Conservation (phyloP, 2,888 invertebrate species). For the Incurvaria masculella region DNA sequence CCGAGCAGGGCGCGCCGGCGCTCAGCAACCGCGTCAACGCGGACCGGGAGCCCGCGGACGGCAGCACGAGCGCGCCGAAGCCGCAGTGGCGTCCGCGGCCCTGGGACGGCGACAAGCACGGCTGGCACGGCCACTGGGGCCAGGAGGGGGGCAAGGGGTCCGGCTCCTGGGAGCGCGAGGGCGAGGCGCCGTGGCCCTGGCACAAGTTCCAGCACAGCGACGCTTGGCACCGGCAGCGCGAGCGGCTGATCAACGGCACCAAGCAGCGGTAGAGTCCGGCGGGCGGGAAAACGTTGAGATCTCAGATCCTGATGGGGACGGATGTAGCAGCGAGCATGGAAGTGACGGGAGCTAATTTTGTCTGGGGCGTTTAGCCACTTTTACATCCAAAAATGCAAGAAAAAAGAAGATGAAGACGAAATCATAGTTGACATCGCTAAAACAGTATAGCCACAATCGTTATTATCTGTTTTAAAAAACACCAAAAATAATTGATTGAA, state of each 20-base stretch:
- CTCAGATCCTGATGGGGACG: too few species aligned
- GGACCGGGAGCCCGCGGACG: neutral
- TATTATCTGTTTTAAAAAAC: too few species aligned
- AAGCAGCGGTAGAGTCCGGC: too few species aligned
- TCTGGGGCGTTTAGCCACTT: too few species aligned
- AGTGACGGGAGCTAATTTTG: too few species aligned
- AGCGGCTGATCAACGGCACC: neutral
- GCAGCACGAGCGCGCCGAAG: neutral
- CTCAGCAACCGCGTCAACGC: neutral
- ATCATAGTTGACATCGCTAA: too few species aligned
- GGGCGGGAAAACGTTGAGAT: too few species aligned
- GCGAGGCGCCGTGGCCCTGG: neutral
- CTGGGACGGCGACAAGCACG: neutral
- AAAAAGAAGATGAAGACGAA: too few species aligned
- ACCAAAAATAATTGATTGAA: too few species aligned
- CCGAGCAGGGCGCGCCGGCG: slow-evolving; percentile 23
- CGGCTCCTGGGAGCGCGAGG: neutral
- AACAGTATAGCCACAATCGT: too few species aligned
- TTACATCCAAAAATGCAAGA: too few species aligned
- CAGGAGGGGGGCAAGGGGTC: neutral
- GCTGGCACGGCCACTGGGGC: neutral
- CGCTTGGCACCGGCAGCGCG: neutral
- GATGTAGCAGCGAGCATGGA: too few species aligned
- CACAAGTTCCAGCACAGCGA: neutral
- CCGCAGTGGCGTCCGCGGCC: neutral